Base-by-base conservation (phyloP, 2,113 vertebrate genomes). In the Nibea albiflora region DNA sequence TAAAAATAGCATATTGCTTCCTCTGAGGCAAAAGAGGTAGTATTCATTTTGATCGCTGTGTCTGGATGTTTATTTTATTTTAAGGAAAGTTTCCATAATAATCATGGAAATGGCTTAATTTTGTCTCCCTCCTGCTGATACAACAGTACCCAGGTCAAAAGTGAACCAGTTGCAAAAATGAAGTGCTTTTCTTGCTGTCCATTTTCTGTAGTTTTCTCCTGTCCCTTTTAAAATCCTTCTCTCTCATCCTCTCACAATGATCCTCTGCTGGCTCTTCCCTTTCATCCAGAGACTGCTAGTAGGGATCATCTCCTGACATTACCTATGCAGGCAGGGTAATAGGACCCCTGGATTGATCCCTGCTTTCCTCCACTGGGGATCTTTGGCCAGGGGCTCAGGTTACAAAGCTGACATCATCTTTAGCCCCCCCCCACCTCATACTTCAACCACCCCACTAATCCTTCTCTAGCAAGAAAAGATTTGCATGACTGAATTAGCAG, bases 311-410 rank as follows among this genome's bases (percentile, higher is more conserved):
- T 80, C 76, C 60, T 61, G 77, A 69, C 81, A 91, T 86, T 89
- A 89, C 70, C 81, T 44, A 87, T 90, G 89, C 89, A 91, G 68
- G 31, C 61, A 67, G 78, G 39, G 88, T 83, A 90, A 93, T 50
- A 73, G 50, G 76, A 89, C 67, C 86, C 85, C 31, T 54, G 50
- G 52, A 84, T 83, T 84, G 83, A 83, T 87, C 81, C 72, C 61
- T 58, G 4, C 63, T 73, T 82, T 80, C 52, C 35, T 76, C 71
- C 60, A 63, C 60, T 1, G 31, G 66, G 73, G 65, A 81, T 85
- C 54, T 77, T 73, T 61, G 74, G 69, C 57, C 81, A 73, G 26
- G 44, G 39, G 15, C 73, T 87, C 81, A 49, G 66, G 79, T 89
- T 90, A 78, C 86, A 82, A 73, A 83, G 56, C 76, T 88, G 84